phyloP scores from a whole-genome alignment of 53 echinoderm and acorn worm species.

The Holothuria leucospilota region DNA sequence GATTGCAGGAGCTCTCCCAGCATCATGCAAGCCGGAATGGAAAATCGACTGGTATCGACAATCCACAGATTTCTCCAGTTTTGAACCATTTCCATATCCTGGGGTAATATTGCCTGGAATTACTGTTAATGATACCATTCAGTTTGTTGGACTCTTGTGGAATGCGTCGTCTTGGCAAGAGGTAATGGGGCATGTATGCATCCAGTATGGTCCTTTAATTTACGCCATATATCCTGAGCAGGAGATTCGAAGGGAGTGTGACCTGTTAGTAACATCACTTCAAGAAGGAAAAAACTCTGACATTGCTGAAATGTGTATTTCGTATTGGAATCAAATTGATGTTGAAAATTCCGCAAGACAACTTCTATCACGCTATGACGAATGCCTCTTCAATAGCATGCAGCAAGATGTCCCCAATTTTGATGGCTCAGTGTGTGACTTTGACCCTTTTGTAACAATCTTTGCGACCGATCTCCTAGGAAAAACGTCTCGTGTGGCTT shows the following conservation, averaged over 20 bases:
- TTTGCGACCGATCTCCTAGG: background rate
- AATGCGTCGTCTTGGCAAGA: slow-evolving; percentile 21
- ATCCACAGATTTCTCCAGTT: background rate
- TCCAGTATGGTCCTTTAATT: background rate
- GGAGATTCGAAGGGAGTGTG: background rate
- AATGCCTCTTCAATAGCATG: background rate
- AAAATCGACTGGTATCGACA: slow-evolving; percentile 10
- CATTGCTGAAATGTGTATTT: background rate
- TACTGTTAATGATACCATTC: background rate
- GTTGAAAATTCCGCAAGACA: too few species aligned
- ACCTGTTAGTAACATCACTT: background rate
- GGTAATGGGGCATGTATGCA: background rate
- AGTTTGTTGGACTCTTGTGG: background rate
- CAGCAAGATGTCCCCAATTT: background rate
- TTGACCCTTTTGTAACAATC: background rate
- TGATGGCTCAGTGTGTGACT: too few species aligned
- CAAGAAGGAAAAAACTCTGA: background rate
- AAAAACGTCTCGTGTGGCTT: background rate
- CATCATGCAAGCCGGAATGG: background rate
- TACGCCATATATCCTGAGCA: background rate
- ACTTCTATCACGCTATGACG: background rate
- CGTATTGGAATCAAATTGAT: background rate
- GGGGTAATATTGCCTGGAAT: background rate
- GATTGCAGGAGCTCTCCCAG: too few species aligned
- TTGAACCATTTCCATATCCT: background rate